Evolutionary conservation across 2,888 invertebrate genomes (phyloP).

Genomic region (Tenthredo distinguenda): DNA sequence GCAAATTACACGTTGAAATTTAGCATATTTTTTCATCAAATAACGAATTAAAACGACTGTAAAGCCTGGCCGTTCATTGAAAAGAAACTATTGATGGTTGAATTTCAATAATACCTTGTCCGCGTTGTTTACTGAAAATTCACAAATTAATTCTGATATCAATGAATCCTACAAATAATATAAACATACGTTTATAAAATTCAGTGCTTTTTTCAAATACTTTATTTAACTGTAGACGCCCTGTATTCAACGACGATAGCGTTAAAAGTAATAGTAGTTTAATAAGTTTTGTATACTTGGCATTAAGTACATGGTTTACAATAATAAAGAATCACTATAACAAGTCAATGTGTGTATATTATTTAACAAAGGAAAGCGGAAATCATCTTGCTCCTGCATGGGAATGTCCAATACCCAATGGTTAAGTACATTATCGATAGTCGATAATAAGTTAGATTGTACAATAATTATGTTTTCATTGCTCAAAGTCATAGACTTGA

Average conservation of each 20-base stretch:
- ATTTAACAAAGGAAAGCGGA: constrained; percentile 8
- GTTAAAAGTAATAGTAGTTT: constrained; percentile 24
- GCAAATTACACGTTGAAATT: background rate
- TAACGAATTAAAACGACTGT: background rate
- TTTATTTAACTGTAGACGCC: background rate
- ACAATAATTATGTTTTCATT: background rate
- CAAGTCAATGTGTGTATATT: constrained; percentile 30
- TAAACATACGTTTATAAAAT: background rate
- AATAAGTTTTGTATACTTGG: constrained; percentile 37
- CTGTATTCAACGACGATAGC: background rate
- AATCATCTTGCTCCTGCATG: constrained; percentile 27
- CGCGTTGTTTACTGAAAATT: background rate
- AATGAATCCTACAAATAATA: background rate
- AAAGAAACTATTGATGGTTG: background rate
- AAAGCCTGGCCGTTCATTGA: background rate
- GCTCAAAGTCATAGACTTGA: background rate
- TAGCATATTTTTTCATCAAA: background rate
- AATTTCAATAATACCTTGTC: background rate
- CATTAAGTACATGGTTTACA: constrained; percentile 50
- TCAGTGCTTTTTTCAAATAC: background rate
- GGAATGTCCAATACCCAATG: constrained; percentile 52
- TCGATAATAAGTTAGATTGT: constrained; percentile 6
- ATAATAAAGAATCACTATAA: constrained; percentile 40
- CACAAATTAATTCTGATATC: background rate
- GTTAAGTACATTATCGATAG: constrained; percentile 53